A percentile compares a stretch with the other conserved stretches of the same genome.
Conservation (phyloP, 1,140 invertebrate genomes). For the Scaptomyza graminum region DNA sequence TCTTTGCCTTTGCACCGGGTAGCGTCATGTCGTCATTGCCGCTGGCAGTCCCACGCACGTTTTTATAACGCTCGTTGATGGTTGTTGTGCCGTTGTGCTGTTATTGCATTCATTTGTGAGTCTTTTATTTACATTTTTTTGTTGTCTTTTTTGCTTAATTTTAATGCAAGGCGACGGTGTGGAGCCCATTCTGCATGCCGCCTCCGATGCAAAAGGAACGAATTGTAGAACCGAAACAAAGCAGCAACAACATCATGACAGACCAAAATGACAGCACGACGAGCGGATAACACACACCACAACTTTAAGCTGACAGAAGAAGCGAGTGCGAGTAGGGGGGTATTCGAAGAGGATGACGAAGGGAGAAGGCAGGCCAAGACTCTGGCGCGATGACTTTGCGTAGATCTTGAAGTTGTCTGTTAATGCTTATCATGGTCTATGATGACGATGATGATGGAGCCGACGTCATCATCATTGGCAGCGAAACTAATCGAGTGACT, state of each 20-base stretch:
- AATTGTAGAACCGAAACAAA: conserved; percentile 48
- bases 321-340: conserved; percentile 28
- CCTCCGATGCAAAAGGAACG: conserved; percentile 52
- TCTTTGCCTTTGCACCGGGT: conserved; percentile 17
- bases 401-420: conserved; percentile 69
- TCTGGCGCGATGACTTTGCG: conserved; percentile 67
- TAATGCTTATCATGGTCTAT: conserved; percentile 73
- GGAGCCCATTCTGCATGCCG: conserved; percentile 45
- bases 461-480: conserved; percentile 63
- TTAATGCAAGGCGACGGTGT: conserved; percentile 54
- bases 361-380: conserved; percentile 27
- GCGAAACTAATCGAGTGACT: conserved; percentile 74
- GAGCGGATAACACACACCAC: conserved; percentile 15
- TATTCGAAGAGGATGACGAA: conserved; percentile 22
- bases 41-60: conserved; percentile 74
- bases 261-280: conserved; percentile 37
- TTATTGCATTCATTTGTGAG: conserved; percentile 72
- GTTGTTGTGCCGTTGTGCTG: conserved; percentile 57
- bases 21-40: conserved; percentile 38
- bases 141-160: conserved; percentile 51
- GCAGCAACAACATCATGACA: conserved; percentile 60
- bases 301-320: conserved; percentile 31
- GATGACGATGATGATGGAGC: conserved; percentile 58
- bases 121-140: conserved; percentile 76
- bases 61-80: conserved; percentile 59